phyloP scores from a whole-genome alignment of 2,888 invertebrate species.

The Latheticus oryzae region DNA sequence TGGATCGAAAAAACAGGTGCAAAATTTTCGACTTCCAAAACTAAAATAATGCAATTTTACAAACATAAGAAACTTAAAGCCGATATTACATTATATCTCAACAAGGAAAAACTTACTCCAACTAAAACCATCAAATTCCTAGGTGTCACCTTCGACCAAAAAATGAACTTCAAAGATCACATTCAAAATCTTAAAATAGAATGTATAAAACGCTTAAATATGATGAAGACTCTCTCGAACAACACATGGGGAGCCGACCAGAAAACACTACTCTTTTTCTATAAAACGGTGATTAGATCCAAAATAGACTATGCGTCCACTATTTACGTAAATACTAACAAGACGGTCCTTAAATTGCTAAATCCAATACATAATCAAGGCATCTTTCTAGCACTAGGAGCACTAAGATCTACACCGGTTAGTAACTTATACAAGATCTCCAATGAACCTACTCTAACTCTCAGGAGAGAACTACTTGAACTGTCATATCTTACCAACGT shows the following conservation, averaged over 20 bases:
- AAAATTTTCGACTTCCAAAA: slow-evolving; percentile 4
- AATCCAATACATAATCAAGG: slow-evolving; percentile 6
- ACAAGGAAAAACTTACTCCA: too few relatives aligned
- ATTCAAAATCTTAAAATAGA: slow-evolving; percentile 8
- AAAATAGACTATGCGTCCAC: slow-evolving; percentile 8
- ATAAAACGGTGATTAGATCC: slow-evolving; percentile 10
- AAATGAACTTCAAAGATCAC: slow-evolving; percentile 22
- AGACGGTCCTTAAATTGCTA: slow-evolving; percentile 1
- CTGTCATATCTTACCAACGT: too few relatives aligned
- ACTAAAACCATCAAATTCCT: slow-evolving; percentile 11
- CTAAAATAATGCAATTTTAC: too few relatives aligned
- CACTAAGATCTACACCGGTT: slow-evolving; percentile 10
- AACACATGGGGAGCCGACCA: slow-evolving; percentile 15
- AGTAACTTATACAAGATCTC: slow-evolving; percentile 6
- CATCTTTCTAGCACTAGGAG: slow-evolving; percentile 19
- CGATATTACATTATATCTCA: too few relatives aligned
- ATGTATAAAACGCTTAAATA: slow-evolving; percentile 4
- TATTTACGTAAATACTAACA: slow-evolving; percentile 6
- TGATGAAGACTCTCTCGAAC: slow-evolving; percentile 26
- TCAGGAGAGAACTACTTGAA: slow-evolving; percentile 1
- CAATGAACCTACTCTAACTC: neutral
- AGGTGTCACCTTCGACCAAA: slow-evolving; percentile 20
- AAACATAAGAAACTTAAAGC: too few relatives aligned
- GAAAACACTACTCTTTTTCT: slow-evolving; percentile 2
- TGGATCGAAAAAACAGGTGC: slow-evolving; percentile 18